A percentile compares a stretch with the other conserved stretches of the same genome.
Conservation (phyloP, 2,113 vertebrate species). For the Eurypyga helias region DNA sequence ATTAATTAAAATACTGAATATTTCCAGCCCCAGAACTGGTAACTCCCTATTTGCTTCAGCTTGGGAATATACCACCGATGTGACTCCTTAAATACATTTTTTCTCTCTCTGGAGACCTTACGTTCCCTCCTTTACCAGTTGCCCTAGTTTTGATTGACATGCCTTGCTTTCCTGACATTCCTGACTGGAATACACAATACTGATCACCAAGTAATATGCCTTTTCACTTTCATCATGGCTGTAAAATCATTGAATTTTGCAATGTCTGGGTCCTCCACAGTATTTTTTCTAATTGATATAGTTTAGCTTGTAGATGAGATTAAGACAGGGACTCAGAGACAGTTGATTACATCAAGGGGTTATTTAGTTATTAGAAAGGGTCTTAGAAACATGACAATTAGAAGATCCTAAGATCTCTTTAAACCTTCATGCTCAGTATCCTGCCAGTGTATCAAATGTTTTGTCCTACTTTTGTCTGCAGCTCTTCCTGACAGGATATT, state of each 20-base stretch:
- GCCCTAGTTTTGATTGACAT: background rate
- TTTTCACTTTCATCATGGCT: background rate
- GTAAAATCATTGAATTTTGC: background rate
- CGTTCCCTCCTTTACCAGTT: background rate
- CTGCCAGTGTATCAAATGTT: background rate
- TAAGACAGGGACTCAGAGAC: background rate
- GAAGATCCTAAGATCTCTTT: background rate
- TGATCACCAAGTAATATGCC: background rate
- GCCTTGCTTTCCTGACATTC: background rate
- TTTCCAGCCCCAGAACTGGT: background rate
- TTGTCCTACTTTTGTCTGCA: background rate
- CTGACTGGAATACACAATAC: too few species aligned
- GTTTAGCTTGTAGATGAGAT: background rate
- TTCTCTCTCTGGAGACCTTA: background rate
- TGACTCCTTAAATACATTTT: background rate
- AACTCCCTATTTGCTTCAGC: background rate
- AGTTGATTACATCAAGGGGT: background rate
- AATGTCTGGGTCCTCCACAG: rapidly evolving
- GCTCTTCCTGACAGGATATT: background rate
- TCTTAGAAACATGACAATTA: background rate
- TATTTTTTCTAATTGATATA: background rate
- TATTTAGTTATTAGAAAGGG: background rate
- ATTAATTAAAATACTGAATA: background rate
- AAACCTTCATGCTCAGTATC: background rate
- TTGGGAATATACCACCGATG: background rate